These are phyloP conservation scores for Ryuthela nishihirai DNA, from an alignment of 2,888 invertebrate species.

Conservation along the genomic window DNA sequence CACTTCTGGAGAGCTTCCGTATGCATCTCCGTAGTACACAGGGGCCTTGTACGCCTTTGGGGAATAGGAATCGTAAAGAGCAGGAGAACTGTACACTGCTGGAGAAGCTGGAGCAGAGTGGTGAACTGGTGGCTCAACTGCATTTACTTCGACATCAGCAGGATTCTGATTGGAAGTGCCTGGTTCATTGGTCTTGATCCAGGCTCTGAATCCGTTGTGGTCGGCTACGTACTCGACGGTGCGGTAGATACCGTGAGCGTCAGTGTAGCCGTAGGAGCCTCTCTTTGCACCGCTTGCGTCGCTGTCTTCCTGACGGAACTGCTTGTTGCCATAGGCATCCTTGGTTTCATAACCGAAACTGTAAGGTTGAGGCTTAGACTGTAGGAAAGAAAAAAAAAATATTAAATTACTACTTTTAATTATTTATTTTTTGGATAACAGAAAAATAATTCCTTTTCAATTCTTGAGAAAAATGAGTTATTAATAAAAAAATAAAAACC, in stretches of 20 bases:
- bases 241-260: constrained; percentile 36
- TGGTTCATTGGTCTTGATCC: constrained; percentile 40
- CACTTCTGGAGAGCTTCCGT: constrained; percentile 15
- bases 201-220: constrained; percentile 36
- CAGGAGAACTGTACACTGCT: constrained; percentile 29
- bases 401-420: too few species aligned
- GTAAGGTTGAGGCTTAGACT: constrained; percentile 30
- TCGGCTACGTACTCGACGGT: constrained; percentile 40
- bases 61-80: constrained; percentile 25
- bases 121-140: constrained; percentile 25
- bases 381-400: too few species aligned
- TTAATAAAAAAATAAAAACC: too few species aligned
- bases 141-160: constrained; percentile 32
- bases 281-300: constrained; percentile 38
- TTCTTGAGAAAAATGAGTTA: too few species aligned
- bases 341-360: constrained; percentile 38
- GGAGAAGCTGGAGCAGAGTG: constrained; percentile 29
- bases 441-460: too few species aligned
- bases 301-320: constrained; percentile 37
- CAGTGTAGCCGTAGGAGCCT: constrained; percentile 39
- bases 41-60: constrained; percentile 31
- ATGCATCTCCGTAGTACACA: constrained; percentile 12
- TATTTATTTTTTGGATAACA: too few species aligned
- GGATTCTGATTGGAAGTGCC: constrained; percentile 37
- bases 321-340: constrained; percentile 39